Evolutionary conservation across 2,113 vertebrate species (phyloP).

Genomic region (Benitochromis conjunctus): DNA sequence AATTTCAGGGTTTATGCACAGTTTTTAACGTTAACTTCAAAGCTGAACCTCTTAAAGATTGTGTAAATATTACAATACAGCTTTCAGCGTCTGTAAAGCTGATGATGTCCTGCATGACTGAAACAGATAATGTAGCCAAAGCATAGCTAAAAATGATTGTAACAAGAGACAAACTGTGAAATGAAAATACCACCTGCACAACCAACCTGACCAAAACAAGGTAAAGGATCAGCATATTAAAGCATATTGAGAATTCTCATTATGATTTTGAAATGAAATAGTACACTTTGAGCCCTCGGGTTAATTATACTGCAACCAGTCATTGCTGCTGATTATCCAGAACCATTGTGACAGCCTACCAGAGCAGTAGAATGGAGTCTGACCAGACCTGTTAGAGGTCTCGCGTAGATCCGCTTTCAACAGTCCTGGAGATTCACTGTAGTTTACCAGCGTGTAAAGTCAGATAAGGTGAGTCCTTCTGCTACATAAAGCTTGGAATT

Average conservation of each 20-base stretch:
- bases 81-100: neutral
- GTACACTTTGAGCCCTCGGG: neutral
- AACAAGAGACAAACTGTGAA: neutral
- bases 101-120: neutral
- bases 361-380: constrained; percentile 32
- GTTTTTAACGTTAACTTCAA: neutral
- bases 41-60: neutral
- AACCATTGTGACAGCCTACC: constrained; percentile 51
- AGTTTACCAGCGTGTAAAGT: neutral
- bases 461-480: neutral
- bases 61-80: neutral
- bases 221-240: neutral
- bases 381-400: constrained; percentile 7
- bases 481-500: constrained; percentile 17
- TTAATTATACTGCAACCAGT: neutral
- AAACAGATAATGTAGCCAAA: neutral
- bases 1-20: neutral
- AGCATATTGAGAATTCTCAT: neutral
- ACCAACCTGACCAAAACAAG: neutral
- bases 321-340: neutral
- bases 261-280: neutral
- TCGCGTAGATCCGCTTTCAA: constrained; percentile 12
- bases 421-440: neutral
- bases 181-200: neutral
- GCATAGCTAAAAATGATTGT: neutral